Evolutionary conservation across 2,797 vertebrate species (phyloP).

Genomic region (Geotrypetes seraphini): DNA sequence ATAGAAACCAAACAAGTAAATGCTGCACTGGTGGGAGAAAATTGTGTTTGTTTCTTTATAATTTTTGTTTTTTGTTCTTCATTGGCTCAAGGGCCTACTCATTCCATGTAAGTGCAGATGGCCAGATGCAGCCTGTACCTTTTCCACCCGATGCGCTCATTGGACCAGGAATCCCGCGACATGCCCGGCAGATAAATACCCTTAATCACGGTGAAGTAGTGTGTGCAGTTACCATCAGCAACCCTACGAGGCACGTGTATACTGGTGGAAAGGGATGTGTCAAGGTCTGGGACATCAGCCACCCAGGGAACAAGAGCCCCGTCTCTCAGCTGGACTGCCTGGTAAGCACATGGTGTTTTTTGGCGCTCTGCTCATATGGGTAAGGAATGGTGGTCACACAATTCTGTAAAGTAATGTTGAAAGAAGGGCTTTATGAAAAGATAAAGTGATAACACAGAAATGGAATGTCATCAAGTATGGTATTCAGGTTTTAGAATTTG

Average conservation of each 20-base stretch:
- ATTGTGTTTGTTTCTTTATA: too few relatives aligned
- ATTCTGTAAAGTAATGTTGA: not conserved
- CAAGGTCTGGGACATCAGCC: conserved; percentile 80
- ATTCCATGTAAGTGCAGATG: conserved; percentile 78
- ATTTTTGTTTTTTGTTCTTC: not conserved
- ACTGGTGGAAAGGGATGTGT: conserved; percentile 58
- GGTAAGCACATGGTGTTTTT: conserved; percentile 49
- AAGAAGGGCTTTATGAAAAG: not conserved
- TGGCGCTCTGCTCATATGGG: rapidly evolving
- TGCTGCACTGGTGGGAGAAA: too few relatives aligned
- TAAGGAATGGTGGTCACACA: not conserved
- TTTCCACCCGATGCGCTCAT: conserved; percentile 75
- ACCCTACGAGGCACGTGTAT: conserved; percentile 62
- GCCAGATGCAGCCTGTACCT: conserved; percentile 81
- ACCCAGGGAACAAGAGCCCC: conserved; percentile 86
- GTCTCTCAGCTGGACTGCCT: conserved; percentile 89
- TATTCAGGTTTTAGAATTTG: too few relatives aligned
- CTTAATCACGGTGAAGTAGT: conserved; percentile 77
- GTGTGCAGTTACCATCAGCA: conserved; percentile 78
- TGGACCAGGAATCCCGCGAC: conserved; percentile 73
- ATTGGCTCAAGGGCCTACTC: conserved; percentile 62
- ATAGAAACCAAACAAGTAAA: too few relatives aligned
- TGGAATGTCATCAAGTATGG: too few relatives aligned
- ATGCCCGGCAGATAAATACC: conserved; percentile 77
- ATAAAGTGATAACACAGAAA: not conserved